phyloP scores from a whole-genome alignment of 2,113 vertebrate species.

The Electrona antarctica region DNA sequence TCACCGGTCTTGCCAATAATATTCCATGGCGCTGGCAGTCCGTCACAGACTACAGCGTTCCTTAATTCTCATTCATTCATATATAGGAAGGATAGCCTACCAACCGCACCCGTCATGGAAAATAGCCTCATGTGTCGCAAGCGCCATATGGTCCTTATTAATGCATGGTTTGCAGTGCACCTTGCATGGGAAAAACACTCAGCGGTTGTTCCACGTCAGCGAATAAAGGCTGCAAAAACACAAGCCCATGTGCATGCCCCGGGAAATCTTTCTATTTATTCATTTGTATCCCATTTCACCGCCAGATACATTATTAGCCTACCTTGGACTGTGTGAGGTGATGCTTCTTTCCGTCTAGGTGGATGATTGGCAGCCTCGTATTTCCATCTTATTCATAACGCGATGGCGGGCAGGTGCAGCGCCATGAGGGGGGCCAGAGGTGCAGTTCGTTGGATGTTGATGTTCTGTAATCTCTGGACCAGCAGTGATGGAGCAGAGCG shows the following conservation, averaged over 20 bases:
- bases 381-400: conserved; percentile 63
- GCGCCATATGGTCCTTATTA: neutral
- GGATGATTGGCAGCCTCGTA: conserved; percentile 44
- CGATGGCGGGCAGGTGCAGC: conserved; percentile 51
- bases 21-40: conserved; percentile 27
- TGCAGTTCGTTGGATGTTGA: conserved; percentile 48
- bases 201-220: conserved; percentile 54
- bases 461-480: conserved; percentile 38
- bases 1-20: conserved; percentile 13
- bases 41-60: neutral
- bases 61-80: conserved; percentile 5
- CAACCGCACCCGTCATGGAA: conserved; percentile 46
- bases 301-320: conserved; percentile 35
- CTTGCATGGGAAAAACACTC: conserved; percentile 30
- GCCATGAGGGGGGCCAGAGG: conserved; percentile 48
- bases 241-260: conserved; percentile 16
- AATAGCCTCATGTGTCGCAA: neutral
- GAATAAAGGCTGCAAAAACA: conserved; percentile 34
- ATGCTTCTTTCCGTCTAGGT: conserved; percentile 63
- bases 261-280: neutral
- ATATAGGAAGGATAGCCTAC: conserved; percentile 1
- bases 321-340: conserved; percentile 76
- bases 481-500: conserved; percentile 47
- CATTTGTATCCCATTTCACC: conserved; percentile 18
- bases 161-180: conserved; percentile 35